Conservation (phyloP, 2,797 vertebrate species). For the Emydoidea blandingii region DNA sequence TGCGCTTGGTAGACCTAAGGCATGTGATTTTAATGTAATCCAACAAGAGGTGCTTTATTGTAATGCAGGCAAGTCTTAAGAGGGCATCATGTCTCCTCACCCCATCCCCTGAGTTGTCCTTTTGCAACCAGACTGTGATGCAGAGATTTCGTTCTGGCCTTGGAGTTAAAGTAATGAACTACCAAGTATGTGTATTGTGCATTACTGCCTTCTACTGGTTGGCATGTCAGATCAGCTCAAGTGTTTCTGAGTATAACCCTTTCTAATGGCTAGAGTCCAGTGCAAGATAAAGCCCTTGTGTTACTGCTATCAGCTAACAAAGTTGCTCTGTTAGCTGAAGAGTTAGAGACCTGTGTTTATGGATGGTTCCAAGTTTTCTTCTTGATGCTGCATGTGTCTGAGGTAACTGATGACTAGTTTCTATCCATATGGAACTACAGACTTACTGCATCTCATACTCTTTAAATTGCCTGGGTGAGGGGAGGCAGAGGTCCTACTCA, state of each 20-base stretch:
- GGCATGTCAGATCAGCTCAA: background rate
- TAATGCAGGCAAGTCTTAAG: background rate
- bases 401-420: slow-evolving; percentile 9
- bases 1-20: slow-evolving; percentile 12
- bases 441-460: background rate
- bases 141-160: background rate
- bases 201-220: background rate
- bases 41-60: slow-evolving; percentile 18
- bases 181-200: background rate
- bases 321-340: background rate
- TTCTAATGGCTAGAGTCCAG: background rate
- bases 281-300: background rate
- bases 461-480: background rate
- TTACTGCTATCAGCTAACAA: background rate
- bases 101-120: background rate
- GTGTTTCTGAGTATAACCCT: background rate
- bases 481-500: background rate
- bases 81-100: background rate
- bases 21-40: background rate
- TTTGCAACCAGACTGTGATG: background rate
- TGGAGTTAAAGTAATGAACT: background rate
- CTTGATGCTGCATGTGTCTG: background rate
- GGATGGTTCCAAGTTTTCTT: slow-evolving; percentile 6
- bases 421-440: background rate
- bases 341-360: slow-evolving; percentile 30